Evolutionary conservation across 1,140 invertebrate genomes (phyloP).

Genomic region (Ceratina australensis): DNA sequence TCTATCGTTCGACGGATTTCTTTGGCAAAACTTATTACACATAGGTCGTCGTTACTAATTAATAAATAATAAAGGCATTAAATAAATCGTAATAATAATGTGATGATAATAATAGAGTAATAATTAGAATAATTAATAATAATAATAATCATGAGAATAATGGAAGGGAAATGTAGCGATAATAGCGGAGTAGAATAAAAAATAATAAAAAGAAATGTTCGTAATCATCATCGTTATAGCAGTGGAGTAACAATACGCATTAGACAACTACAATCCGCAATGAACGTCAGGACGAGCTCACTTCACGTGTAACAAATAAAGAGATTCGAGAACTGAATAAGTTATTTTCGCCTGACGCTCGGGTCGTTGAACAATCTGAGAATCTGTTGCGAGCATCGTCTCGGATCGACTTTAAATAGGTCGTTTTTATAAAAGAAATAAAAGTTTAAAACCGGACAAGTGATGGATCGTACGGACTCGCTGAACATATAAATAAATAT

Average conservation of each 20-base stretch:
- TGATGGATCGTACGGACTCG: conserved; percentile 8
- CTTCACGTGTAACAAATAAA: too few species aligned
- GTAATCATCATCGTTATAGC: conserved; percentile 67
- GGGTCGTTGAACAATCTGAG: conserved; percentile 31
- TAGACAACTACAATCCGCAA: conserved; percentile 59
- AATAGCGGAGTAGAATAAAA: conserved; percentile 67
- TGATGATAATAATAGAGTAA: conserved; percentile 65
- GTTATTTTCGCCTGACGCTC: not conserved
- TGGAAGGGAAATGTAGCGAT: conserved; percentile 55
- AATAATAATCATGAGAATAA: conserved; percentile 63
- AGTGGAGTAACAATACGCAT: conserved; percentile 73
- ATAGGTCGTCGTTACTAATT: conserved; percentile 76
- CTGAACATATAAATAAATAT: conserved; percentile 13
- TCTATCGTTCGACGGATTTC: conserved; percentile 64
- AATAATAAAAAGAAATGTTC: conserved; percentile 54
- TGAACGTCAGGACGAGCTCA: conserved; percentile 43
- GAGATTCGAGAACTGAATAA: not conserved
- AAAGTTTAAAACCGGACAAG: not conserved
- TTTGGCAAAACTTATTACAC: conserved; percentile 81
- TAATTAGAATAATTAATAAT: conserved; percentile 65
- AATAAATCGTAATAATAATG: conserved; percentile 73
- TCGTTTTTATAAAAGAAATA: not conserved
- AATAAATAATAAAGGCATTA: conserved; percentile 79
- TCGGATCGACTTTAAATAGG: conserved; percentile 39
- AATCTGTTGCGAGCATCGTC: conserved; percentile 44